These are phyloP conservation scores for Glaucomys volans DNA, from an alignment of 2,113 vertebrate species.

Conservation along the genomic window DNA sequence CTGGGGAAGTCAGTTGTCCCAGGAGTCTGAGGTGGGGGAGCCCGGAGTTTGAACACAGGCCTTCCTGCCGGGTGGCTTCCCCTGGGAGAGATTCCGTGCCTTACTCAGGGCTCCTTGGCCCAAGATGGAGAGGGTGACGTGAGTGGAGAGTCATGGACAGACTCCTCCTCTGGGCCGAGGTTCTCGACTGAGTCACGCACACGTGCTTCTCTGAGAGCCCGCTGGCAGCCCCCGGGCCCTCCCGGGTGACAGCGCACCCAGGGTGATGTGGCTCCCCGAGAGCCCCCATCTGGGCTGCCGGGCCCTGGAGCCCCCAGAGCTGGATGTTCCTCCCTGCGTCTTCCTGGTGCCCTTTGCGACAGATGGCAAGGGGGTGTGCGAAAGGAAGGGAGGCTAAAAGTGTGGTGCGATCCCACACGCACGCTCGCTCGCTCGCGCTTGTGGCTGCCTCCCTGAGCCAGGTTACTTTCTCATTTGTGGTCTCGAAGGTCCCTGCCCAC, in stretches of 20 bases:
- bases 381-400: slow-evolving; percentile 80
- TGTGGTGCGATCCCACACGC: slow-evolving; percentile 49
- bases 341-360: slow-evolving; percentile 61
- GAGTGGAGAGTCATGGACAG: not conserved
- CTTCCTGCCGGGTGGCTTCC: not conserved
- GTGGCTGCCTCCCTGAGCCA: slow-evolving; percentile 75
- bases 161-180: not conserved
- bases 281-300: slow-evolving; percentile 59
- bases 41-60: not conserved
- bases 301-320: slow-evolving; percentile 68
- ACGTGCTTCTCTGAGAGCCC: not conserved
- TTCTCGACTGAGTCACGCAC: not conserved
- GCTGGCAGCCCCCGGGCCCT: not conserved
- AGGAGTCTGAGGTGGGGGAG: not conserved
- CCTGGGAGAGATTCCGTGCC: not conserved
- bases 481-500: slow-evolving; percentile 11
- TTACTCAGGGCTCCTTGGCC: not conserved
- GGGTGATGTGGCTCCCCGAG: not conserved
- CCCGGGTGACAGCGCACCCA: not conserved
- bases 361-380: slow-evolving; percentile 88
- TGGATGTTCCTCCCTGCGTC: slow-evolving; percentile 37
- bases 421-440: too few species aligned
- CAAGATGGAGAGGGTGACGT: not conserved
- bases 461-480: slow-evolving; percentile 79
- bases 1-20: not conserved